These are phyloP conservation scores for Plemyria rubiginata DNA, from an alignment of 2,888 invertebrate genomes.

Conservation along the genomic window DNA sequence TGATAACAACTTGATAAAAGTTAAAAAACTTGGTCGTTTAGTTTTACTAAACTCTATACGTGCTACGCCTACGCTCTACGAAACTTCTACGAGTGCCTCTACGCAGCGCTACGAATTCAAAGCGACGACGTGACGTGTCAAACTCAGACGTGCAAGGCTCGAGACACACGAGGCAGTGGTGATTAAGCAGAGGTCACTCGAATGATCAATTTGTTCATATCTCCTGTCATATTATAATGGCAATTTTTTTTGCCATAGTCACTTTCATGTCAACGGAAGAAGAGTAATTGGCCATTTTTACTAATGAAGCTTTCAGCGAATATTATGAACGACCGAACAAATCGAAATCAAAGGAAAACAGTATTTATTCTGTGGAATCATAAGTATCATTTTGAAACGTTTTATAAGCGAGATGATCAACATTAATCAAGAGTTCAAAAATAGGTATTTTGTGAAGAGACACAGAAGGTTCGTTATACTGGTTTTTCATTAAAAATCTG, in stretches of 20 bases:
- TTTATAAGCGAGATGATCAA: too few species aligned
- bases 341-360: too few species aligned
- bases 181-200: not conserved
- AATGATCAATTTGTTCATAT: not conserved
- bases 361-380: too few species aligned
- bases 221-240: not conserved
- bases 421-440: too few species aligned
- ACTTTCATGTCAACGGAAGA: too few species aligned
- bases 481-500: too few species aligned
- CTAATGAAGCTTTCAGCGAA: not conserved
- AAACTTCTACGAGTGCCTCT: constrained; percentile 14
- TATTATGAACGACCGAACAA: not conserved
- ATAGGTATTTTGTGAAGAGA: too few species aligned
- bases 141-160: constrained; percentile 11
- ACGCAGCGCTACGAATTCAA: constrained; percentile 26
- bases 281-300: too few species aligned
- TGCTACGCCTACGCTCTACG: constrained; percentile 18
- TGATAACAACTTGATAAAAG: not conserved
- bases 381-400: too few species aligned
- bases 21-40: not conserved
- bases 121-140: constrained; percentile 21
- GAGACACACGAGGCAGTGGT: not conserved
- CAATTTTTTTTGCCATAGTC: not conserved
- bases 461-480: too few species aligned
- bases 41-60: constrained; percentile 6